These are phyloP conservation scores for Mimas tiliae DNA, from an alignment of 2,888 invertebrate species.

Conservation along the genomic window DNA sequence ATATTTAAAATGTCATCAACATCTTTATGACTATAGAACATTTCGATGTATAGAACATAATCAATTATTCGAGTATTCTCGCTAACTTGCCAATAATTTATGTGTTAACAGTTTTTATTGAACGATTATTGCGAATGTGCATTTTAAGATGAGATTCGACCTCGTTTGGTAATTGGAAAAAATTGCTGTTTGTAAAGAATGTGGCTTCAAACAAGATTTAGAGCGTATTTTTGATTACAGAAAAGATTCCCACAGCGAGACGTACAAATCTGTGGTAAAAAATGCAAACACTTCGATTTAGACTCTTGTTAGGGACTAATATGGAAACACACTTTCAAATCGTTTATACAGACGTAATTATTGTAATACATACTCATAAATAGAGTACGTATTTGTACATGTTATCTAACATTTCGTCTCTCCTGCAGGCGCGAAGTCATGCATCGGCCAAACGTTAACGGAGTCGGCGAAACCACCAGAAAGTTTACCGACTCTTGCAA, in stretches of 20 bases:
- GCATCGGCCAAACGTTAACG: conserved; percentile 48
- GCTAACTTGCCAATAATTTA: conserved; percentile 12
- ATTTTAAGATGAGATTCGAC: conserved; percentile 6
- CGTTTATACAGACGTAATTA: background rate
- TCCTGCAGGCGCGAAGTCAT: conserved; percentile 55
- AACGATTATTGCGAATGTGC: conserved; percentile 16
- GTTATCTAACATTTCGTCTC: background rate
- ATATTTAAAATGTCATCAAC: conserved; percentile 32
- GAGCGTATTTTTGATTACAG: background rate
- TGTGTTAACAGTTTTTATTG: conserved; percentile 7
- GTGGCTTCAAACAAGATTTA: background rate
- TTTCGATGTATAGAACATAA: no score
- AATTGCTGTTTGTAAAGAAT: conserved; percentile 1
- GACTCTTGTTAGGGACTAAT: background rate
- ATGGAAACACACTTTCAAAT: background rate
- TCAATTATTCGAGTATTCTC: conserved; percentile 10
- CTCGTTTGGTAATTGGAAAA: conserved; percentile 7
- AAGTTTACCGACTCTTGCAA: conserved; percentile 62
- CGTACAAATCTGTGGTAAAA: background rate
- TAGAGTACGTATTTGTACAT: background rate
- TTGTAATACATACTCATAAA: no score
- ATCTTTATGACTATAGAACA: conserved; percentile 19
- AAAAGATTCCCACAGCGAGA: background rate
- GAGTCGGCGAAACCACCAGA: conserved; percentile 48
- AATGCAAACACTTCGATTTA: no score